These are phyloP conservation scores for Lethenteron reissneri DNA, from an alignment of 2,113 vertebrate genomes.

Conservation along the genomic window DNA sequence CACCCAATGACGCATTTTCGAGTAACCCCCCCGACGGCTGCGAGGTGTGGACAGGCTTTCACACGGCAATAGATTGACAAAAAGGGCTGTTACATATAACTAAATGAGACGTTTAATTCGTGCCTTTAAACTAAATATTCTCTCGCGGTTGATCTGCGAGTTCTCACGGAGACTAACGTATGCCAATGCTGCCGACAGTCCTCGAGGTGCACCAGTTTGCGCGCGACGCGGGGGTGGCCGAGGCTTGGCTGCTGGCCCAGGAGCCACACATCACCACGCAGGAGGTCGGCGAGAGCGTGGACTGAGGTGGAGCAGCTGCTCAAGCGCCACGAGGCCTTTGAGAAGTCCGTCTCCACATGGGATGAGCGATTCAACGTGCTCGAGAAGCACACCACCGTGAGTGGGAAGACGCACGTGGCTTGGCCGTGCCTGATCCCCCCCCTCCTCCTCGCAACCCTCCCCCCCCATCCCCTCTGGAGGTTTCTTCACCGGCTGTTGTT, in stretches of 20 bases:
- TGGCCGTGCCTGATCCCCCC: too few relatives aligned
- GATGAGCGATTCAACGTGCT: slow-evolving; percentile 78
- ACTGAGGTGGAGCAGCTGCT: slow-evolving; percentile 87
- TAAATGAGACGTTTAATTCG: too few relatives aligned
- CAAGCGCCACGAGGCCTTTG: slow-evolving; percentile 82
- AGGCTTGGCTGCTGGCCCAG: slow-evolving; percentile 84
- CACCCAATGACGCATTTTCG: too few relatives aligned
- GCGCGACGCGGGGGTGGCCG: slow-evolving; percentile 67
- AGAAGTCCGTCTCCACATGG: slow-evolving; percentile 89
- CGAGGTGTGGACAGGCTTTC: too few relatives aligned
- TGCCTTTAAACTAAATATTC: too few relatives aligned
- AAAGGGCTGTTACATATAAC: too few relatives aligned
- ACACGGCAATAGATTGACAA: too few relatives aligned
- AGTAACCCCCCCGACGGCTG: too few relatives aligned
- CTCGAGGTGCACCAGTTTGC: slow-evolving; percentile 95
- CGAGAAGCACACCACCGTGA: slow-evolving; percentile 73
- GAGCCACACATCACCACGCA: slow-evolving; percentile 73
- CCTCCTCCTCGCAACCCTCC: too few relatives aligned
- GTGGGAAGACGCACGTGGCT: slow-evolving; percentile 10
- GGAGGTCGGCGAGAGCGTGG: slow-evolving; percentile 68
- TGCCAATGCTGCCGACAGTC: slow-evolving; percentile 26
- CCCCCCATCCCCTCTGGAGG: too few relatives aligned
- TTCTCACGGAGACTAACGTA: not conserved
- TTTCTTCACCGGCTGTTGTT: too few relatives aligned
- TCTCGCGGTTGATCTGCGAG: too few relatives aligned